These are phyloP conservation scores for Amaurobius ferox DNA, from an alignment of 2,888 invertebrate species.

Conservation along the genomic window DNA sequence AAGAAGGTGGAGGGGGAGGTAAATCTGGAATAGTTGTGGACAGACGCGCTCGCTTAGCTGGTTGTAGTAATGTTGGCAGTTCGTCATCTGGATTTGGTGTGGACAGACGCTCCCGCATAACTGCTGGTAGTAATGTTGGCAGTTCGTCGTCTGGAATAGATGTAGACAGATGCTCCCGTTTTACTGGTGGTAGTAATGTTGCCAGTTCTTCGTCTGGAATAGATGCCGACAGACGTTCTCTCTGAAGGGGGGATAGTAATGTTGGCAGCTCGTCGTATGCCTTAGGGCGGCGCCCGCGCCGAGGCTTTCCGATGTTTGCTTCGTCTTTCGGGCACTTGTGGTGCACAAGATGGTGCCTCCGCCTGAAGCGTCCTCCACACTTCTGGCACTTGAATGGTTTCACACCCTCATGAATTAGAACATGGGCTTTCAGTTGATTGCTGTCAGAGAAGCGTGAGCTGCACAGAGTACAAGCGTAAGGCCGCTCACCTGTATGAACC, in stretches of 20 bases:
- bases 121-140: constrained; percentile 43
- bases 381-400: constrained; percentile 90
- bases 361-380: constrained; percentile 88
- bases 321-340: constrained; percentile 84
- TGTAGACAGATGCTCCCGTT: constrained; percentile 47
- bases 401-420: constrained; percentile 91
- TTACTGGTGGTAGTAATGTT: constrained; percentile 34
- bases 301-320: constrained; percentile 74
- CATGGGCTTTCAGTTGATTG: constrained; percentile 92
- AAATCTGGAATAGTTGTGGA: constrained; percentile 38
- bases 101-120: constrained; percentile 47
- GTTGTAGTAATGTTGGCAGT: constrained; percentile 21
- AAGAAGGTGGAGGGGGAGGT: constrained; percentile 22
- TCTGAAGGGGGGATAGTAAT: constrained; percentile 37
- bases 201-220: too few relatives aligned
- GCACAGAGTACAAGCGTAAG: constrained; percentile 91
- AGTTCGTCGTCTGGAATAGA: constrained; percentile 69
- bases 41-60: constrained; percentile 44
- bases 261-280: constrained; percentile 72
- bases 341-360: constrained; percentile 90
- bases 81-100: constrained; percentile 67
- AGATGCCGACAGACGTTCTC: constrained; percentile 51
- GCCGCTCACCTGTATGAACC: constrained; percentile 94
- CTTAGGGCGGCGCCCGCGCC: constrained; percentile 74
- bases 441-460: constrained; percentile 92